Evolutionary conservation across 1,140 invertebrate species (phyloP), one percentile per base, ranked within the genome.

Genomic region (Xylocopa sonorina): DNA sequence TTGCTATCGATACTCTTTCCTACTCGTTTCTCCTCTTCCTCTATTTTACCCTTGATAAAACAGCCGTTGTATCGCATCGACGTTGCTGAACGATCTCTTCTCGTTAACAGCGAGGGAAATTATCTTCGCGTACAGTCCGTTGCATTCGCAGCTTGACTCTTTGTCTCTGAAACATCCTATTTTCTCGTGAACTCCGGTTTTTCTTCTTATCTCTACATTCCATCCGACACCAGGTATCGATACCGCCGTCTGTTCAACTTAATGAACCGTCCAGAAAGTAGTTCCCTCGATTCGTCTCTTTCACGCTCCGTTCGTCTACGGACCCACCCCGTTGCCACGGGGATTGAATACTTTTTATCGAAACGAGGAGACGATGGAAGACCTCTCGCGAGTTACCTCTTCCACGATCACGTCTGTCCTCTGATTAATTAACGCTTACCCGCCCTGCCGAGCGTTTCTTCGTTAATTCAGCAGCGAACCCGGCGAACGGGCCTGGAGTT

Each of bases 261-360:
- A 62, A 73, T 62, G 69, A 73, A 60, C 55, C 32, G 41, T 73
- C 29, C 24, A 73, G 62, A 29, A n/a, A 32, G 18, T 27, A 21
- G 32, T 21, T 24, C 9, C 18, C 29, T 60, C 41, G 55, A 27
- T 6, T 46, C 43, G 18, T 12, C 43, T 34, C 27, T 38, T 43
- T 60, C 29, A 14, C 16, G 34, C 3, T 41, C 5, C 34, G n/a
- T 21, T 24, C 12, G 2, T 21, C 9, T 24, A 9, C 2, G 18
- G 18, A 38, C 18, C 16, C 32, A 5, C n/a, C 27, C 34, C 43
- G n/a, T 50, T 50, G 4, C 10, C 46, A 6, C 7, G 12, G 10
- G 9, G 5, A 24, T 18, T 9, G 41, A 38, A 50, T 21, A 24
- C 2, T 38, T 73, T 73, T 48, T 50, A 60, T 73, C 43, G 29